Evolutionary conservation across 2,888 invertebrate genomes (phyloP).

Genomic region (Ormyrus thymus): DNA sequence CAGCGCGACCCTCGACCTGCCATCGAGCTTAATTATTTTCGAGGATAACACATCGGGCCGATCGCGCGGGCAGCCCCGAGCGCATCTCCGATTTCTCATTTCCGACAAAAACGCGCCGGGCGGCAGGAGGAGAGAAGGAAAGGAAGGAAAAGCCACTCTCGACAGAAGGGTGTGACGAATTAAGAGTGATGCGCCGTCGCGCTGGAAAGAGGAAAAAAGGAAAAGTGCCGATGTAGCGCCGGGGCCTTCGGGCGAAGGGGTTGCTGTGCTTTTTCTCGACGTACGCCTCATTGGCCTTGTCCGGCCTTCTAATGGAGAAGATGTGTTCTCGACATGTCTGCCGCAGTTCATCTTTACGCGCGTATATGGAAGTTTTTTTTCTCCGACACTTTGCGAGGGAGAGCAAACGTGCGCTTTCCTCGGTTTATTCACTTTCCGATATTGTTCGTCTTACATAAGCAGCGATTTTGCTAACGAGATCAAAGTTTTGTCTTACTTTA

Average conservation of each 20-base stretch:
- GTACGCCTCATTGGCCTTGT: slow-evolving; percentile 56
- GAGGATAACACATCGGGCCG: slow-evolving; percentile 25
- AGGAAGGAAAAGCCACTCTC: slow-evolving; percentile 38
- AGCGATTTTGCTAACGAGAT: neutral
- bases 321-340: slow-evolving; percentile 56
- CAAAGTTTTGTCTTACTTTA: neutral
- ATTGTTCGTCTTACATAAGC: no score
- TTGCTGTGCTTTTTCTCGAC: slow-evolving; percentile 44
- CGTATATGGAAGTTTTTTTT: no score
- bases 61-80: neutral
- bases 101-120: neutral
- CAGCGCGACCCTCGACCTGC: neutral
- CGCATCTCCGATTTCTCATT: slow-evolving; percentile 35
- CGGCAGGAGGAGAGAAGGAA: neutral
- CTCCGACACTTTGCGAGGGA: no score
- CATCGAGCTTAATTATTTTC: slow-evolving; percentile 33
- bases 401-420: no score
- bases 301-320: slow-evolving; percentile 61
- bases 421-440: no score
- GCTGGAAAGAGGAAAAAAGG: slow-evolving; percentile 35
- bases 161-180: slow-evolving; percentile 55
- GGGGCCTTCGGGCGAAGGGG: slow-evolving; percentile 9
- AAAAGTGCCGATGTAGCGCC: slow-evolving; percentile 14
- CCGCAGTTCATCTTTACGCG: no score
- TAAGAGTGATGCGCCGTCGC: slow-evolving; percentile 56